Conservation (phyloP, 2,113 vertebrate species). For the Xiphorhynchus elegans region DNA sequence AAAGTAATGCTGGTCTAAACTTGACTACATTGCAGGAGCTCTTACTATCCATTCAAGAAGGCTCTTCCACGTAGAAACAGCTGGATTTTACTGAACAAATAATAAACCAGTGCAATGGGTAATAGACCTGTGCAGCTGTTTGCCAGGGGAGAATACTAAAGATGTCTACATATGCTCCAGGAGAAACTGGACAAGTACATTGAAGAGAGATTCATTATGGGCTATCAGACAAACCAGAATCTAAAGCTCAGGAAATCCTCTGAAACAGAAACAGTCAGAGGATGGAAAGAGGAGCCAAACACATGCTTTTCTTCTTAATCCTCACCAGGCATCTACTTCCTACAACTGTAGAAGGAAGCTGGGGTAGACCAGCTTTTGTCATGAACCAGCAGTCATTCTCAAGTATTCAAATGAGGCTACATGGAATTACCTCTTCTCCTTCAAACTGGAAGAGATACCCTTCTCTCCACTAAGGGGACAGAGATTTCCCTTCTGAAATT, state of each 20-base stretch:
- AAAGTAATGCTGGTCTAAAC: constrained; percentile 19
- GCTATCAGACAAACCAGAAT: background rate
- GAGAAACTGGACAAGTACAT: background rate
- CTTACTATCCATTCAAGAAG: background rate
- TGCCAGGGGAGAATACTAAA: background rate
- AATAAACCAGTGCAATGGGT: background rate
- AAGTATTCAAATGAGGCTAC: background rate
- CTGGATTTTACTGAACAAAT: background rate
- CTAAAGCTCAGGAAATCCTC: background rate
- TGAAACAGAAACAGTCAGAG: background rate
- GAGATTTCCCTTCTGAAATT: background rate
- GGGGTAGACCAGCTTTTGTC: background rate
- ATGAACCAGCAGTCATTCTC: background rate
- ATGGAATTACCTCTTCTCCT: background rate
- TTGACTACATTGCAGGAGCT: background rate
- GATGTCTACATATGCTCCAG: background rate
- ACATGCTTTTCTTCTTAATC: background rate
- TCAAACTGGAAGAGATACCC: background rate
- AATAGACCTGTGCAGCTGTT: background rate
- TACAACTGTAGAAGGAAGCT: background rate
- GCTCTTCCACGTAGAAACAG: background rate
- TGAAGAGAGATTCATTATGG: background rate
- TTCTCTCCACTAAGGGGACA: background rate
- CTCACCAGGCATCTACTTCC: background rate
- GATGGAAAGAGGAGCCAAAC: background rate